Percentiles rank a stretch among this genome's conserved stretches.
These are phyloP conservation scores for Mormyrus lacerda DNA, from an alignment of 2,113 vertebrate species.

Conservation along the genomic window DNA sequence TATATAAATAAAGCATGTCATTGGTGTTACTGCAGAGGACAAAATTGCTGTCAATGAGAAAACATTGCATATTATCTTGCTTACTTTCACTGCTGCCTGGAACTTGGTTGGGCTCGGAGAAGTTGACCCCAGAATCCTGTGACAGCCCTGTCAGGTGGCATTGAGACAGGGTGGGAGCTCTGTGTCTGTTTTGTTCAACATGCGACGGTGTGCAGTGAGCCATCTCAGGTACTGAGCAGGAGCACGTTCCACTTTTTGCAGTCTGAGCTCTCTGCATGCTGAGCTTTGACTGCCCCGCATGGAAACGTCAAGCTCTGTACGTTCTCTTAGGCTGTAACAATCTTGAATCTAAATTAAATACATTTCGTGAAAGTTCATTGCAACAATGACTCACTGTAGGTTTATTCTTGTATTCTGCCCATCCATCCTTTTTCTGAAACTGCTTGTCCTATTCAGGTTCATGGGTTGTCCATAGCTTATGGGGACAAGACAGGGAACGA, in stretches of 20 bases:
- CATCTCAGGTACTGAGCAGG: not conserved
- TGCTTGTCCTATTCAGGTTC: not conserved
- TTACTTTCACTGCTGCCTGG: conserved; percentile 42
- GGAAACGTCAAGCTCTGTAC: not conserved
- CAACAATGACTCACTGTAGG: not conserved
- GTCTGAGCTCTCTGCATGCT: conserved; percentile 21
- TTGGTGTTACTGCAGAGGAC: not conserved
- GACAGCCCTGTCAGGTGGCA: not conserved
- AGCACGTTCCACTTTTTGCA: not conserved
- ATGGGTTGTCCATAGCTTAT: not conserved
- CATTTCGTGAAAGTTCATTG: not conserved
- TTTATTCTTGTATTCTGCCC: not conserved
- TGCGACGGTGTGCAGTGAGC: not conserved
- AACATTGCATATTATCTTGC: not conserved
- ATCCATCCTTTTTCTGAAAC: not conserved
- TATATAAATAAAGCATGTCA: not conserved
- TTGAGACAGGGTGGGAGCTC: conserved; percentile 1
- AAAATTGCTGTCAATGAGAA: not conserved
- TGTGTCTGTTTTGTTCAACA: not conserved
- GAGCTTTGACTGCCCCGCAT: conserved; percentile 3
- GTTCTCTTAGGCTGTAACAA: conserved; percentile 24
- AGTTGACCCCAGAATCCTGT: conserved; percentile 28
- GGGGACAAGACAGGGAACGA: not conserved
- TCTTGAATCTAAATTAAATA: not conserved
- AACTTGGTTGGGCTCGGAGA: conserved; percentile 30